A percentile compares a stretch with the other conserved stretches of the same genome.
phyloP scores from a whole-genome alignment of 2,888 invertebrate species.

The Theodoxus fluviatilis region DNA sequence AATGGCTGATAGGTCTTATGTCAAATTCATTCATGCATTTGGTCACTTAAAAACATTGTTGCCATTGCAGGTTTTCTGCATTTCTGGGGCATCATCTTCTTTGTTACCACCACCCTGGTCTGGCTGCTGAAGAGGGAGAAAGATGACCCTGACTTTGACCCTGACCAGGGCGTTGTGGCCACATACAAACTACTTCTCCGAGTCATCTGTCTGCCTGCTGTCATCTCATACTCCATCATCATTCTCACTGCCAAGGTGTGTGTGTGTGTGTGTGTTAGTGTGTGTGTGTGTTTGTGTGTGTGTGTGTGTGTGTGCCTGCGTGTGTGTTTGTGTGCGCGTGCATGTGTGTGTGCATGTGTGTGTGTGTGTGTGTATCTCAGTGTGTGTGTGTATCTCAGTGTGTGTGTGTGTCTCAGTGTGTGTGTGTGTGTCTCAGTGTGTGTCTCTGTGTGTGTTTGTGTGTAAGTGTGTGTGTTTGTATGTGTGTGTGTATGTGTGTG shows the following conservation, averaged over 20 bases:
- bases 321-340: too few species aligned
- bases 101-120: conserved; percentile 87
- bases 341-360: too few species aligned
- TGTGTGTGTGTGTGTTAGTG: neutral
- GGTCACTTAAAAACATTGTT: too few species aligned
- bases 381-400: neutral
- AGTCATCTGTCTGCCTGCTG: conserved; percentile 83
- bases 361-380: too few species aligned
- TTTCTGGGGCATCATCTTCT: conserved; percentile 94
- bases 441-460: too few species aligned
- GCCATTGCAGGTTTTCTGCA: conserved; percentile 83
- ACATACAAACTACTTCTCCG: conserved; percentile 85
- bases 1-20: too few species aligned
- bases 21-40: too few species aligned
- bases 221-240: conserved; percentile 80
- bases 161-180: conserved; percentile 69
- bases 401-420: neutral
- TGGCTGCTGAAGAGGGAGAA: conserved; percentile 86
- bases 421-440: too few species aligned
- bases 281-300: neutral
- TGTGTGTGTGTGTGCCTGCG: too few species aligned
- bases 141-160: conserved; percentile 66
- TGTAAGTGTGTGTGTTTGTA: too few species aligned
- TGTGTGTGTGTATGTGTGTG: neutral
- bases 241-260: conserved; percentile 88